Evolutionary conservation across 1,140 invertebrate genomes (phyloP).

Genomic region (Conus betulinus): DNA sequence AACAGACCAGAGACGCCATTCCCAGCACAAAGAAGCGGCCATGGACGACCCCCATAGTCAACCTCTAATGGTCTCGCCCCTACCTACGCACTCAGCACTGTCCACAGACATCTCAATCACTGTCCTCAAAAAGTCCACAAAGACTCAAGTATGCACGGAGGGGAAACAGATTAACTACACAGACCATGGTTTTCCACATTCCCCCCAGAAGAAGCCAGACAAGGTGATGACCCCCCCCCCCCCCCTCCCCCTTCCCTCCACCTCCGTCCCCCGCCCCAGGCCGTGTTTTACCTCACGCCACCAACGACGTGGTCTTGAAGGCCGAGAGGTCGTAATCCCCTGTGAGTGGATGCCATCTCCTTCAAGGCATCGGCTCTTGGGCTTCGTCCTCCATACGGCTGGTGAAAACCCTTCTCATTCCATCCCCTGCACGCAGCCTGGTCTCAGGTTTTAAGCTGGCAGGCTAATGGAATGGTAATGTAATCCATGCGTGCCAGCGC

Average conservation of each 20-base stretch:
- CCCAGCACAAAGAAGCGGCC: not conserved
- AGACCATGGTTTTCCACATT: not conserved
- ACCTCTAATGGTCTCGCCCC: not conserved
- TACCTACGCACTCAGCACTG: not conserved
- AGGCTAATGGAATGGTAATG: slow-evolving; percentile 5
- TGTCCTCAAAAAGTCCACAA: not conserved
- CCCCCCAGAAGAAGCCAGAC: not conserved
- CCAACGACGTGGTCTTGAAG: not conserved
- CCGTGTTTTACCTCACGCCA: not conserved
- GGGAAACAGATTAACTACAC: not conserved
- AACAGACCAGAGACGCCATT: not conserved
- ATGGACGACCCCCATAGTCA: not conserved
- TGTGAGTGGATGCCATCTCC: not conserved
- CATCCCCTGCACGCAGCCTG: not conserved
- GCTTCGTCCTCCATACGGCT: not conserved
- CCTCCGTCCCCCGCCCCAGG: not conserved
- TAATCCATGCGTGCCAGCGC: not conserved
- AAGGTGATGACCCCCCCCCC: not conserved
- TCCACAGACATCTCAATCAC: slow-evolving; percentile 2
- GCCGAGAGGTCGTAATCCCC: not conserved
- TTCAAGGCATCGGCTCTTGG: not conserved
- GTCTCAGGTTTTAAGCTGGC: not conserved
- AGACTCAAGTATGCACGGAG: not conserved
- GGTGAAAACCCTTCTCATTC: not conserved
- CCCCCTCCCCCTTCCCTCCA: too few species aligned